Base-by-base conservation (phyloP, 1,140 invertebrate species). In the Anadara kagoshimensis region DNA sequence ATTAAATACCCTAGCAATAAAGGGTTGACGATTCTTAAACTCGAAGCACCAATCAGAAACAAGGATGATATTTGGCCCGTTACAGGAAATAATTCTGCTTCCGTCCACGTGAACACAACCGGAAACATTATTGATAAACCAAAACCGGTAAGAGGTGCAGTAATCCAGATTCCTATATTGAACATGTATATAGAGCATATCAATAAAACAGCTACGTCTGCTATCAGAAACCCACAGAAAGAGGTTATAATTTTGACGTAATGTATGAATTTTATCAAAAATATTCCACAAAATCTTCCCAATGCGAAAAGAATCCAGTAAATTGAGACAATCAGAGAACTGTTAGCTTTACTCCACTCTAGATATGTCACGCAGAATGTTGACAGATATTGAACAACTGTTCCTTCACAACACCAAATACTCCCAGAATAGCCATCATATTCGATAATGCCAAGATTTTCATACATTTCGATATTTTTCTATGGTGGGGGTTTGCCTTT, bases 121-220 rank as follows among this genome's bases (percentile, higher is more conserved):
- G 81, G 81, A 64, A 81, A 76, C 22, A 81, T 75, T 7, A 76
- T 61, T 2, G 80, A 79, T 47, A 75, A 75, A 14, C 78, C 63
- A 5, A 76, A 63, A 2, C 83, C 81, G 1, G 73, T 64, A 4
- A 64, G 11, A n/a, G 70, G 62, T 4, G 78, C 54, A 54, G 44
- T 74, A 22, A 75, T 29, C 81, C 81, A 83, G 14, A 83, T 75
- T 22, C 76, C 72, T 5, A 59, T 26, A 51, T 75, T 18, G 29
- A 79, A 51, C 0, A 41, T 26, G 26, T 64, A 65, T 10, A 73
- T 10, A 12, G 76, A 56, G 11, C 65, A 75, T 7, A 81, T 5
- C 12, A 74, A 62, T 5, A 77, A 69, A 5, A 49, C 66, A 16
- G 66, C n/a, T 20, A 80, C 71, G 3, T 57, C 66, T 3, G 67